Evolutionary conservation across 2,797 vertebrate genomes (phyloP).

Genomic region (Gymnocypris eckloni): DNA sequence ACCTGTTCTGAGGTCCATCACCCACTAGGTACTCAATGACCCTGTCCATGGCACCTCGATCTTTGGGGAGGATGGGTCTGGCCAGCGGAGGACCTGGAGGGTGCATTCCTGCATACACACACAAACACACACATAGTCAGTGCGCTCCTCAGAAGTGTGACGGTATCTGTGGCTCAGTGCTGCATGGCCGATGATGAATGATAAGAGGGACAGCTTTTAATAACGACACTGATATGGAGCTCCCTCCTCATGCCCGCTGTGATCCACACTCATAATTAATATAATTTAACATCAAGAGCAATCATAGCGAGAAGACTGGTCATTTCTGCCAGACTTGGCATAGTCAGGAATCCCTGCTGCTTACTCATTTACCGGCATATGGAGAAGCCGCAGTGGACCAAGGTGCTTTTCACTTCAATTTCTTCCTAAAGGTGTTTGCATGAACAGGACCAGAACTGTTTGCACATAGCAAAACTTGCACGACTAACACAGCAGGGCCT

Average conservation of each 20-base stretch:
- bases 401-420: slow-evolving; percentile 91
- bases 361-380: slow-evolving; percentile 99
- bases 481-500: neutral
- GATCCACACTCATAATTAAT: slow-evolving; percentile 93
- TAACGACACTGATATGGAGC: slow-evolving; percentile 75
- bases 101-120: slow-evolving; percentile 85
- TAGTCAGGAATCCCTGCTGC: slow-evolving; percentile 95
- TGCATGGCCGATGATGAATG: slow-evolving; percentile 68
- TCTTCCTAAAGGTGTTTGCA: slow-evolving; percentile 76
- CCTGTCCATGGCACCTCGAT: slow-evolving; percentile 92
- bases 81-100: slow-evolving; percentile 96
- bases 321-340: slow-evolving; percentile 97
- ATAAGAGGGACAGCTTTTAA: slow-evolving; percentile 72
- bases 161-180: slow-evolving; percentile 45
- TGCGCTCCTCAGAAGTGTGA: neutral
- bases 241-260: slow-evolving; percentile 85
- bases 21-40: slow-evolving; percentile 97
- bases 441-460: slow-evolving; percentile 23
- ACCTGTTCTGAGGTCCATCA: slow-evolving; percentile 99
- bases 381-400: slow-evolving; percentile 92
- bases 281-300: slow-evolving; percentile 95
- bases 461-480: neutral
- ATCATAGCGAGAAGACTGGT: slow-evolving; percentile 95
- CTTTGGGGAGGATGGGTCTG: slow-evolving; percentile 92
- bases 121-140: slow-evolving; percentile 28